These are phyloP conservation scores for Oncorhynchus tshawytscha DNA, from an alignment of 2,113 vertebrate species.

Conservation along the genomic window DNA sequence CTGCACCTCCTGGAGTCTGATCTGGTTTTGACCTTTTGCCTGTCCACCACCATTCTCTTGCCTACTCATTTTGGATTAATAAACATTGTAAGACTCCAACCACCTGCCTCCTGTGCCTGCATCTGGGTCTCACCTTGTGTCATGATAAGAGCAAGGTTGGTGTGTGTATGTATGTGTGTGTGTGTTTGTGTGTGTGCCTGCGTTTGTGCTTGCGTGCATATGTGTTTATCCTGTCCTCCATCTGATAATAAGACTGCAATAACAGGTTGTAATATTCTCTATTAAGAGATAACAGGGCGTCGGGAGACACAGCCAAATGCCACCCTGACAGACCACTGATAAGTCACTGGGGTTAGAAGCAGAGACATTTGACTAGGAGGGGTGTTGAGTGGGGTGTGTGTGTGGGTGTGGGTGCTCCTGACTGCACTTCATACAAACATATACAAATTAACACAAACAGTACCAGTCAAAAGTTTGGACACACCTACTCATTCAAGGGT, in stretches of 20 bases:
- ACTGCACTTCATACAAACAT: neutral
- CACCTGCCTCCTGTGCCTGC: no score
- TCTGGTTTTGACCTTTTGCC: no score
- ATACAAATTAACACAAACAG: neutral
- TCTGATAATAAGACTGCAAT: neutral
- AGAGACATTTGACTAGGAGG: neutral
- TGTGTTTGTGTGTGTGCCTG: neutral
- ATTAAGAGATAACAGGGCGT: slow-evolving; percentile 6
- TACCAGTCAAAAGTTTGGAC: no score
- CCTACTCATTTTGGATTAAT: no score
- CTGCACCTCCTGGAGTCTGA: no score
- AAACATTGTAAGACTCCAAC: no score
- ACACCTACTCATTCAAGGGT: no score
- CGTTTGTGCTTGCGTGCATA: neutral
- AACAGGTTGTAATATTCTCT: neutral
- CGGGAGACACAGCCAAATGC: neutral
- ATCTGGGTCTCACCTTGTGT: no score
- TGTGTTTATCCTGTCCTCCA: neutral
- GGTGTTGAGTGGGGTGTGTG: neutral
- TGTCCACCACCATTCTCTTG: no score
- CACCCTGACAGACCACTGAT: neutral
- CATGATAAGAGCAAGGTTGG: neutral
- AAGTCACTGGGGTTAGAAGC: neutral
- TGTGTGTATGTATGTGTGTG: neutral
- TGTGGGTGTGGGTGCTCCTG: no score